Percentiles rank a stretch among this genome's conserved stretches.
These are phyloP conservation scores for Callospermophilus lateralis DNA, from an alignment of 2,113 vertebrate genomes.

Conservation along the genomic window DNA sequence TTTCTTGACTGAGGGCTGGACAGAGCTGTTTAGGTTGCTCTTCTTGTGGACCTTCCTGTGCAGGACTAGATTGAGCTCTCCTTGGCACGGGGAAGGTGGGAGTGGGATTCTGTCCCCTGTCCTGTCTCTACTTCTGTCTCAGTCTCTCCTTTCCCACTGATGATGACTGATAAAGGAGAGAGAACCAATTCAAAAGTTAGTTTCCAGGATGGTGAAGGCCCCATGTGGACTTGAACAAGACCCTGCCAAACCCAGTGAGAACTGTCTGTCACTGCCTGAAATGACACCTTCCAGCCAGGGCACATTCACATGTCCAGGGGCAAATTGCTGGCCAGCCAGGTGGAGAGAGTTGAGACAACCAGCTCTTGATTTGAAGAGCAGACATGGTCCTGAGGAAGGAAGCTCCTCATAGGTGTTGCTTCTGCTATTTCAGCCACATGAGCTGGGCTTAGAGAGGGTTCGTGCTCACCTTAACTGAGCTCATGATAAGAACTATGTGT, in stretches of 20 bases:
- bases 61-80: not conserved
- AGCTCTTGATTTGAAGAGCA: not conserved
- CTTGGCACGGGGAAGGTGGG: not conserved
- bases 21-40: not conserved
- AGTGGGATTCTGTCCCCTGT: not conserved
- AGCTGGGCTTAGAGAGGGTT: not conserved
- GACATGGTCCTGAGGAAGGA: not conserved
- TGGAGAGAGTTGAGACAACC: not conserved
- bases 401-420: not conserved
- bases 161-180: not conserved
- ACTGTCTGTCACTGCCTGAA: not conserved
- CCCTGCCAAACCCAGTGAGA: not conserved
- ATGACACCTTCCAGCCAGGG: not conserved
- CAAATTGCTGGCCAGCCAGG: not conserved
- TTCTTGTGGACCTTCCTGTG: not conserved
- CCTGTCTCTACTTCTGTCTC: not conserved
- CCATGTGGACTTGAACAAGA: not conserved
- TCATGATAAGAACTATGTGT: not conserved
- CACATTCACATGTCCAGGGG: not conserved
- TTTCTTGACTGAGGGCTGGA: not conserved
- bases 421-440: not conserved
- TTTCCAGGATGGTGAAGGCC: not conserved
- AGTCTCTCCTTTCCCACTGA: slow-evolving; percentile 31
- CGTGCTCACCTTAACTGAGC: rapidly evolving
- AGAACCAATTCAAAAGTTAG: not conserved